Base-by-base conservation (phyloP, 2,888 invertebrate species). In the Diogma glabrata region DNA sequence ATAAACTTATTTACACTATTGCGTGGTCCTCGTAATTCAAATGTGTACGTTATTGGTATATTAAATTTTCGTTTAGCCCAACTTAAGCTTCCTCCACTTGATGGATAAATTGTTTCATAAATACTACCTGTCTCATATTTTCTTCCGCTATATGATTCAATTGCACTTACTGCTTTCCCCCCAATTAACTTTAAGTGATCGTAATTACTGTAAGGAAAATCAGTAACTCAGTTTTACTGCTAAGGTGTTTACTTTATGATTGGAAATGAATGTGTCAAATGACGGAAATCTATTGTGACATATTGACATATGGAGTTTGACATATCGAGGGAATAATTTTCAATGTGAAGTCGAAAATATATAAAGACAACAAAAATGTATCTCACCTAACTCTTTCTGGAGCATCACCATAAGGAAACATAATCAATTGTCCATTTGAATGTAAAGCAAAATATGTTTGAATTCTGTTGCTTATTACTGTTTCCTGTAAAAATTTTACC, bases 391-490 rank as follows among this genome's bases (percentile, higher is more conserved):
- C 30, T 8, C 30, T 4, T 12, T 58, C 54, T 0, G 55, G 50
- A 0, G 72, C 71, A 58, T 73, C 67, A 2, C 78, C 78, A 60
- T 77, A 81, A 0, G 82, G 81, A 49, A 79, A 72, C 62, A 82
- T 70, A 12, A 82, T 65, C 58, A 77, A 66, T 59, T 84, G 84
- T 0, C 80, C 79, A 59, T 77, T 84, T 2, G 82, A 81, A 64
- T 85, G 84, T 56, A 84, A 71, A 1, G 77, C 72, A 33, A 84
- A 66, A 63, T 81, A 84, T 1, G 76, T 73, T 52, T 70, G 71
- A 17, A 77, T 67, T 30, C 71, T 66, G 36, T 65, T 62, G 19
- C 59, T 60, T 2, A 51, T 55, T 0, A 59, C 61, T 56, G 68
- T 60, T 1, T 54, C 56, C 3, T 60, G 55, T 17, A 70, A 57